Evolutionary conservation across 2,113 vertebrate genomes (phyloP).

Genomic region (Chrysochloris asiatica): DNA sequence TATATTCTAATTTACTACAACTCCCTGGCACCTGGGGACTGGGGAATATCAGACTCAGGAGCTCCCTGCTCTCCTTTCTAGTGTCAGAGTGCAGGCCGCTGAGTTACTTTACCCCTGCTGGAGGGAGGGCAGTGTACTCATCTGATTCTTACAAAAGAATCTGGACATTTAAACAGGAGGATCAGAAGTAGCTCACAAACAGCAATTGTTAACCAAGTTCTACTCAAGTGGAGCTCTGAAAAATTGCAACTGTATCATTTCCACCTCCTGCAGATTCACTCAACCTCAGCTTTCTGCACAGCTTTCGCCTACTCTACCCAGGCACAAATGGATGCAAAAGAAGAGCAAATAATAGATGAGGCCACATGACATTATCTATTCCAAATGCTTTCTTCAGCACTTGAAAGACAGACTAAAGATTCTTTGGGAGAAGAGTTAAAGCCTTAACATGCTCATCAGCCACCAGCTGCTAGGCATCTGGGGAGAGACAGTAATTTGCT

Average conservation of each 20-base stretch:
- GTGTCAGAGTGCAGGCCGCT: too few relatives aligned
- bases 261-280: neutral
- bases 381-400: neutral
- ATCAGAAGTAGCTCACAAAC: neutral
- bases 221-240: neutral
- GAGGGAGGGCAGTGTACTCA: neutral
- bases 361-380: neutral
- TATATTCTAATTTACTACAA: neutral
- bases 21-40: too few relatives aligned
- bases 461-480: neutral
- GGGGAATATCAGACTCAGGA: too few relatives aligned
- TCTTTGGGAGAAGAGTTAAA: neutral
- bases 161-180: neutral
- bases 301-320: rapidly evolving
- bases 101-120: neutral
- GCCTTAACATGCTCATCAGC: neutral
- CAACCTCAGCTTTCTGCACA: neutral
- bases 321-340: neutral
- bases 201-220: neutral
- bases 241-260: neutral
- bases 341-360: neutral
- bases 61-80: neutral
- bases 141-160: neutral
- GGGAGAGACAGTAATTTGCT: neutral
- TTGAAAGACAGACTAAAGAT: neutral